Conservation (phyloP, 2,113 vertebrate species). For the Lophius piscatorius region DNA sequence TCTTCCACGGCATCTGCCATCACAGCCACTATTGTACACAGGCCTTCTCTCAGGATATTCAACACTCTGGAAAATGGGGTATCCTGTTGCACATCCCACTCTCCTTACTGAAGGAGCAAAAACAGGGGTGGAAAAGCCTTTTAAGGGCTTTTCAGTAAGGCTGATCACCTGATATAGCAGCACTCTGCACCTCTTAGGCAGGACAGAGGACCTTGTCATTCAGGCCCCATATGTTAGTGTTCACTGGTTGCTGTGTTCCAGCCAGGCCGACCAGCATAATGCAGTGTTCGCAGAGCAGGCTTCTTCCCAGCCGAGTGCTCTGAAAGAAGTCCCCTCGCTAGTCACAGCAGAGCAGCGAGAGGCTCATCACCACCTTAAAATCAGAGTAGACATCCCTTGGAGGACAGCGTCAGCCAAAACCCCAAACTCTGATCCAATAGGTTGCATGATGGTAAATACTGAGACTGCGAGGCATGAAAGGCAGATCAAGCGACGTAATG, state of each 20-base stretch:
- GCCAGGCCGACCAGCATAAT: slow-evolving; percentile 63
- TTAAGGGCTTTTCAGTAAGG: slow-evolving; percentile 67
- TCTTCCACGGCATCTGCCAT: slow-evolving; percentile 66
- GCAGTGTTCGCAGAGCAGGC: slow-evolving; percentile 44
- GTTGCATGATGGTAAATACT: slow-evolving; percentile 37
- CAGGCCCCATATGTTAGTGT: slow-evolving; percentile 33
- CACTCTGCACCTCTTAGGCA: slow-evolving; percentile 55
- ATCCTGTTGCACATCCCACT: slow-evolving; percentile 70
- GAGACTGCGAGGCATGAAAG: slow-evolving; percentile 20
- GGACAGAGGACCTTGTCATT: slow-evolving; percentile 71
- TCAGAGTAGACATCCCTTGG: slow-evolving; percentile 33
- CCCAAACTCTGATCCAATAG: slow-evolving; percentile 37
- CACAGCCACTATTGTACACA: slow-evolving; percentile 80
- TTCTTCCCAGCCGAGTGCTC: slow-evolving; percentile 49
- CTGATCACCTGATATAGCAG: slow-evolving; percentile 76
- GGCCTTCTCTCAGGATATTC: slow-evolving; percentile 81
- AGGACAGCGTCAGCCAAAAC: slow-evolving; percentile 50
- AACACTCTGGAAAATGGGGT: slow-evolving; percentile 75
- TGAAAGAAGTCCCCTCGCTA: slow-evolving; percentile 65
- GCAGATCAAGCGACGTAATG: slow-evolving; percentile 38
- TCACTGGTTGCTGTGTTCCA: slow-evolving; percentile 60
- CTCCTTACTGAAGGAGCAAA: slow-evolving; percentile 56
- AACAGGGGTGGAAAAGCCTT: slow-evolving; percentile 71
- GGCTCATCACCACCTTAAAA: slow-evolving; percentile 57
- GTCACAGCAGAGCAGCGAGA: slow-evolving; percentile 35